Percentiles rank a stretch among this genome's conserved stretches.
Conservation (phyloP, 2,888 invertebrate species). For the Nephrocerus scutellatus region DNA sequence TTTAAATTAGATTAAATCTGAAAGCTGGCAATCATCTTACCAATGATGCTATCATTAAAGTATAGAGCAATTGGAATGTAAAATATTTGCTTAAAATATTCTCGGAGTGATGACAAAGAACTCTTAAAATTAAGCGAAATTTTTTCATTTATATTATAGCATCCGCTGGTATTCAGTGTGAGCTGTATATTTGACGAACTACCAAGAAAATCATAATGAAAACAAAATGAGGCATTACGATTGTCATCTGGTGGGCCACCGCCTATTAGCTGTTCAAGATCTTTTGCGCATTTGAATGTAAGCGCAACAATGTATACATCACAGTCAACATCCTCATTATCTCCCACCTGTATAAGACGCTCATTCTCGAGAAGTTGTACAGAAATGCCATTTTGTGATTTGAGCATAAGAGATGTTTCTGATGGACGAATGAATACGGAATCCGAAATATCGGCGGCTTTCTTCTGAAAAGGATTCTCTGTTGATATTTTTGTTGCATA, state of each 20-base stretch:
- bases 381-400: slow-evolving; percentile 40
- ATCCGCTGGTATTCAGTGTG: slow-evolving; percentile 33
- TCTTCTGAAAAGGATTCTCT: slow-evolving; percentile 19
- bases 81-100: slow-evolving; percentile 48
- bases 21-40: slow-evolving; percentile 22
- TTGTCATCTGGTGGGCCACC: too few species aligned
- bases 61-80: slow-evolving; percentile 48
- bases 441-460: slow-evolving; percentile 12
- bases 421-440: slow-evolving; percentile 14
- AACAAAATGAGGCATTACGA: slow-evolving; percentile 20
- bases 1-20: neutral
- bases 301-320: slow-evolving; percentile 40
- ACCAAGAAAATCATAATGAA: slow-evolving; percentile 40
- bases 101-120: slow-evolving; percentile 43
- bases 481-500: neutral
- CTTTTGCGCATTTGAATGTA: slow-evolving; percentile 32
- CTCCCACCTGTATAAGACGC: slow-evolving; percentile 43
- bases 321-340: slow-evolving; percentile 35
- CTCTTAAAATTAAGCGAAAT: slow-evolving; percentile 49
- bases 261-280: slow-evolving; percentile 32
- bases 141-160: slow-evolving; percentile 47
- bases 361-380: slow-evolving; percentile 39
- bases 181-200: slow-evolving; percentile 35
- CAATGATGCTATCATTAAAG: slow-evolving; percentile 41
- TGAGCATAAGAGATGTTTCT: slow-evolving; percentile 38